Conservation (phyloP, 2,113 vertebrate genomes). For the Chitala chitala region DNA sequence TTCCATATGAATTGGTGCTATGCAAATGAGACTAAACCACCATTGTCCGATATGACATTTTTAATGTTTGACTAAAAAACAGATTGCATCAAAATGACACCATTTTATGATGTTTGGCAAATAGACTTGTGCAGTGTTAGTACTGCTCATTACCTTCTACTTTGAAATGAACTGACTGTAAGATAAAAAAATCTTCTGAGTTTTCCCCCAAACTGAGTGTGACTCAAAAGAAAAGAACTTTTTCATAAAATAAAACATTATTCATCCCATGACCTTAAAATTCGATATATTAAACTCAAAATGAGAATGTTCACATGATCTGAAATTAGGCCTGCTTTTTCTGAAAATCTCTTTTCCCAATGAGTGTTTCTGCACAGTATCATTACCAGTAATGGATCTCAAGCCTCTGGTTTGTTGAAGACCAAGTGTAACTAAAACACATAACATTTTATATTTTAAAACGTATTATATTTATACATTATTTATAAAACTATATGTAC, state of each 20-base stretch:
- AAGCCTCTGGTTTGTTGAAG: too few species aligned
- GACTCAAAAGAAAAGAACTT: background rate
- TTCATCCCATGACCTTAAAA: constrained; percentile 9
- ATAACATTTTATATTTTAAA: too few species aligned
- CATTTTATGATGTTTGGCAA: background rate
- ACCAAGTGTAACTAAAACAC: too few species aligned
- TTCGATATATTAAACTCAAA: constrained; percentile 13
- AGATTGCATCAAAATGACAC: too few species aligned
- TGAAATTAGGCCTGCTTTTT: background rate
- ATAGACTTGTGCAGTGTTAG: background rate
- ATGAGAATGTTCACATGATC: background rate
- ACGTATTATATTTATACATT: too few species aligned
- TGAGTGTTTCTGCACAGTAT: too few species aligned
- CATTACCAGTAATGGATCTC: too few species aligned
- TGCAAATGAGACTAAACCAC: constrained; percentile 26
- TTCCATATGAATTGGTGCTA: background rate
- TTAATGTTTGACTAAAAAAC: background rate
- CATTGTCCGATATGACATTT: constrained; percentile 9
- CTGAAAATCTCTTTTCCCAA: too few species aligned
- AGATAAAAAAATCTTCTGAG: background rate
- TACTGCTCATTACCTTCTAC: background rate
- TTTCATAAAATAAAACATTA: background rate
- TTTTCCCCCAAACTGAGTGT: background rate
- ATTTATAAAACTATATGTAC: too few species aligned
- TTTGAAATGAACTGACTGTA: background rate